Evolutionary conservation across 2,888 invertebrate species (phyloP).

Genomic region (Rotaria sp.): DNA sequence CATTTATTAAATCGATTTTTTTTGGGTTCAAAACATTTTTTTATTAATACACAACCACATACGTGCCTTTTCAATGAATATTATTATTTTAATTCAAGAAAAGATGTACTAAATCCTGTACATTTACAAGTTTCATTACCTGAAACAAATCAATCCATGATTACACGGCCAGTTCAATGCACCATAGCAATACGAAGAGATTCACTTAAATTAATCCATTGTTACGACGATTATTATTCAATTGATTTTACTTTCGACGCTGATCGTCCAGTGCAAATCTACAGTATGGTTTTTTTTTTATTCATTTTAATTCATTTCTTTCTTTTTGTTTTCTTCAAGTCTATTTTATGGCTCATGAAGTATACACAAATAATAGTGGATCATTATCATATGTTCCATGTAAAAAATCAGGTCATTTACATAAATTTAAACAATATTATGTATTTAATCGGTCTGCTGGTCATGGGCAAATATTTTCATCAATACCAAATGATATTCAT

Average conservation of each 20-base stretch:
- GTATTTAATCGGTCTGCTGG: not conserved
- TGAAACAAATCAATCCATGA: not conserved
- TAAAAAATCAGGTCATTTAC: not conserved
- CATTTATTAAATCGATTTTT: conserved; percentile 2
- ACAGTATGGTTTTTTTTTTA: not conserved
- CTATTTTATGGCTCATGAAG: not conserved
- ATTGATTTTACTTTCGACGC: not conserved
- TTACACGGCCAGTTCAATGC: not conserved
- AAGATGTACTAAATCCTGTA: not conserved
- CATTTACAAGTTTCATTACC: not conserved
- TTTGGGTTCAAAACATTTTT: conserved; percentile 4
- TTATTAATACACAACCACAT: not conserved
- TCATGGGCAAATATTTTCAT: not conserved
- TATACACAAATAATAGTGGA: not conserved
- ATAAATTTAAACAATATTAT: not conserved
- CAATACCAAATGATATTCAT: not conserved
- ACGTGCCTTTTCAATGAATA: conserved; percentile 7
- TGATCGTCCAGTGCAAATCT: not conserved
- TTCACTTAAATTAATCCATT: conserved; percentile 22
- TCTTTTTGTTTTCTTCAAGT: not conserved
- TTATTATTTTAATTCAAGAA: not conserved
- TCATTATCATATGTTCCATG: not conserved
- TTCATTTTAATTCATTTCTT: not conserved
- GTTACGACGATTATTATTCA: not conserved
- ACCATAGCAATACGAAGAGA: not conserved